Conservation (phyloP, 2,888 invertebrate genomes). For the Phorcus lineatus region DNA sequence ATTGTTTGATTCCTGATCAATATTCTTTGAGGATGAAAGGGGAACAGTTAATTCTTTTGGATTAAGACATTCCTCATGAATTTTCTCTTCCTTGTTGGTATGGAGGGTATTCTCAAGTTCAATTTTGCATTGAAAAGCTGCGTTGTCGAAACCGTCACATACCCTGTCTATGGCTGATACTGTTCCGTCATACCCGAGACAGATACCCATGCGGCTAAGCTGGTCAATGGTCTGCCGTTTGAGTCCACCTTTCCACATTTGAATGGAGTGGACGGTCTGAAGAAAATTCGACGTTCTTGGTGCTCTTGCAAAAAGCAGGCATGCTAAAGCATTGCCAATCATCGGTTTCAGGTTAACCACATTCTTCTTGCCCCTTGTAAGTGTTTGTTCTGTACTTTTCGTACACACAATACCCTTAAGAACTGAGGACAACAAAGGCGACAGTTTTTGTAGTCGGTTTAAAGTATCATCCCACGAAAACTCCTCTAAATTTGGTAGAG, state of each 20-base stretch:
- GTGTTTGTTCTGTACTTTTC: background rate
- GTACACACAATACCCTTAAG: conserved; percentile 2
- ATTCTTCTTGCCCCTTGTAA: background rate
- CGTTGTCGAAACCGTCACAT: background rate
- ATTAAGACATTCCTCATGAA: background rate
- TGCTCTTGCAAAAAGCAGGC: conserved; percentile 28
- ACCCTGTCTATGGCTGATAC: background rate
- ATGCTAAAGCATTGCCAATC: conserved; percentile 26
- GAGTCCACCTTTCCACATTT: conserved; percentile 37
- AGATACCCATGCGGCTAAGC: background rate
- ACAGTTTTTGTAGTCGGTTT: background rate
- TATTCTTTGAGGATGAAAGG: background rate
- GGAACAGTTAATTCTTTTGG: background rate
- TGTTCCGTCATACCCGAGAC: background rate
- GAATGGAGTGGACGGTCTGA: conserved; percentile 35
- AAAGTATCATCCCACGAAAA: conserved; percentile 35
- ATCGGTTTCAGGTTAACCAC: background rate
- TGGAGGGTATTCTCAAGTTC: background rate
- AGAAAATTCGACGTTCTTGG: conserved; percentile 30
- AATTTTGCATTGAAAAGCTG: background rate
- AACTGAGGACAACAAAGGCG: conserved; percentile 27
- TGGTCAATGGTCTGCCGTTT: background rate
- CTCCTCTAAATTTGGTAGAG: conserved; percentile 6
- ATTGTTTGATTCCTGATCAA: background rate
- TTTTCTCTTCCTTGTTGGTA: background rate